Evolutionary conservation across 2,113 vertebrate species (phyloP), one percentile per base, ranked within the genome.

Genomic region (Rhinolophus ferrumequinum): DNA sequence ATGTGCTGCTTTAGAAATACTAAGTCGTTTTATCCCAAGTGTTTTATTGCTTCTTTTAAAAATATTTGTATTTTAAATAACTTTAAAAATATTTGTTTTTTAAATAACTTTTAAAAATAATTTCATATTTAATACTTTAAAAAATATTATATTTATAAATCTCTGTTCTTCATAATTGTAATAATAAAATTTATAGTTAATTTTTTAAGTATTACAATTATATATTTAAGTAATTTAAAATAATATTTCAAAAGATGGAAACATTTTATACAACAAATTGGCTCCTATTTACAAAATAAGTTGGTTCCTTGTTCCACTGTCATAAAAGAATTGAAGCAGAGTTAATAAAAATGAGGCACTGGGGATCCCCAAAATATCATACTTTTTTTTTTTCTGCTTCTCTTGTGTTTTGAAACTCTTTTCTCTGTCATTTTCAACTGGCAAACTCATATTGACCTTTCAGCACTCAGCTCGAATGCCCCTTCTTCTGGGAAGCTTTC

Each of bases 401-500:
- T 3, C 41, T 73, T 33, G 28, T 62, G 38, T 90, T 87, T 87
- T 21, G 22, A n/a, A 84, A 30, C 8, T 30, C 24, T 16, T 54
- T 92, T 92, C 85, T 94, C 77, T 85, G 8, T 66, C 54, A 88
- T 79, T 66, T 50, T 84, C 21, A 69, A 26, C 52, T 41, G 24
- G 79, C 1, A 95, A 97, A 97, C 47, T 88, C 84, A 84, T 12
- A 56, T 2, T 41, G 35, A 69, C 64, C 58, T 38, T 94, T 97
- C 18, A 60, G 62, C 41, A 76, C n/a, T 58, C 33, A 35, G 30
- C 41, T 93, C 47, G 64, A 81, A 10, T 67, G 28, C 28, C 33
- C 44, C 64, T 5, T 52, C 50, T 93, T 89, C 30, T 62, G 33
- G 54, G 33, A 87, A 54, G n/a, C 0, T 26, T 89, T 77, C 54